A percentile compares a stretch with the other conserved stretches of the same genome.
phyloP scores from a whole-genome alignment of 2,888 invertebrate species.

The Osmoderma eremita region DNA sequence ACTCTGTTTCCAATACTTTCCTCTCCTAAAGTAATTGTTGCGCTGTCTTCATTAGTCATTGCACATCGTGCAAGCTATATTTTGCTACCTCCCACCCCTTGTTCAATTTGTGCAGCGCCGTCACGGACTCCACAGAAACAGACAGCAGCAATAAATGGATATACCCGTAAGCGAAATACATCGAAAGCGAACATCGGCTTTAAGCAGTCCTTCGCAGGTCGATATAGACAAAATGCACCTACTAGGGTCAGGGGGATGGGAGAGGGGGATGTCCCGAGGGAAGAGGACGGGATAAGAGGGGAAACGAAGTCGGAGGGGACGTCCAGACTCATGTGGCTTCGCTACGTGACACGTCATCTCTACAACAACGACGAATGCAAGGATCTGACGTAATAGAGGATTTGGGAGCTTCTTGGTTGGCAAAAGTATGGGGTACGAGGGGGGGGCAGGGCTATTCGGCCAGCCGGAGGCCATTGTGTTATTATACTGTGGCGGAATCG shows the following conservation, averaged over 20 bases:
- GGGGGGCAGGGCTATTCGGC: too few relatives aligned
- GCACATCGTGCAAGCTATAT: too few relatives aligned
- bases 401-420: not conserved
- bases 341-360: slow-evolving; percentile 23
- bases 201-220: slow-evolving; percentile 36
- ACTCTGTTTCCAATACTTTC: too few relatives aligned
- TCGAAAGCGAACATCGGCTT: slow-evolving; percentile 18
- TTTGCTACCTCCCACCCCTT: too few relatives aligned
- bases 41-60: too few relatives aligned
- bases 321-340: not conserved
- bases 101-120: too few relatives aligned
- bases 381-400: slow-evolving; percentile 29
- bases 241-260: not conserved
- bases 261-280: not conserved
- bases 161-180: slow-evolving; percentile 1
- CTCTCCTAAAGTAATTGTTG: too few relatives aligned
- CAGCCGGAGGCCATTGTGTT: too few relatives aligned
- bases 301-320: slow-evolving; percentile 8
- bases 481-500: too few relatives aligned
- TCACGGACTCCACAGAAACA: too few relatives aligned
- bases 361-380: not conserved
- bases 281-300: not conserved
- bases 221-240: slow-evolving; percentile 29
- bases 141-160: slow-evolving; percentile 1
- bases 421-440: not conserved